Evolutionary conservation across 2,797 vertebrate genomes (phyloP).

Genomic region (Neosilurus hyrtlii): DNA sequence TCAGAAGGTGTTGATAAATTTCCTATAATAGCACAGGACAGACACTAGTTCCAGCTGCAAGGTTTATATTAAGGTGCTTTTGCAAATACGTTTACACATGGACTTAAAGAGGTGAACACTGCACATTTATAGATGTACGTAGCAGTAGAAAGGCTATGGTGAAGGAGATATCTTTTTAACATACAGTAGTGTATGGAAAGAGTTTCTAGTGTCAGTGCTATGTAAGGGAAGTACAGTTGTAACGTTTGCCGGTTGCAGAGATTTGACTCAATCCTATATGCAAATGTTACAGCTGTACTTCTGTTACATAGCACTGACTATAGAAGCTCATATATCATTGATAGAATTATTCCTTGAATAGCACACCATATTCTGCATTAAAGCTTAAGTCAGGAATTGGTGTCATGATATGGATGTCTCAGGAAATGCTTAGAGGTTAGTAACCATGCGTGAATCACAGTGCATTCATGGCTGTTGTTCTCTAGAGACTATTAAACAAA

Average conservation of each 20-base stretch:
- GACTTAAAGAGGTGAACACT: not conserved
- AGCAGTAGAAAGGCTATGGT: not conserved
- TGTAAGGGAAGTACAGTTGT: not conserved
- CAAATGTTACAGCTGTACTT: no score
- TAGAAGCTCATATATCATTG: no score
- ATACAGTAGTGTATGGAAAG: not conserved
- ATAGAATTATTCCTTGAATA: not conserved
- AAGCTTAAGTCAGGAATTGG: not conserved
- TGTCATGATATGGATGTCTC: not conserved
- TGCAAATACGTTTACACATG: not conserved
- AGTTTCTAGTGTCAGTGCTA: not conserved
- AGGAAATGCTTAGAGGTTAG: not conserved
- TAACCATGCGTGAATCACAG: conserved; percentile 1
- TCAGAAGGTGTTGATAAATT: not conserved
- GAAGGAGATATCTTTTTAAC: not conserved
- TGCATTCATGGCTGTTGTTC: conserved; percentile 11
- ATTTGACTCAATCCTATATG: no score
- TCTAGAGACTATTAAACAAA: not conserved
- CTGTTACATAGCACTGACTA: no score
- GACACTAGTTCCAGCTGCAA: not conserved
- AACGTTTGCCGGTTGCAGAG: not conserved
- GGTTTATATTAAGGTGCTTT: not conserved
- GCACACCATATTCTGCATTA: not conserved
- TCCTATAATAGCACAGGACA: not conserved
- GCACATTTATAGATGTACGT: not conserved